phyloP scores from a whole-genome alignment of 2,888 invertebrate genomes.

The Philaethria dido region DNA sequence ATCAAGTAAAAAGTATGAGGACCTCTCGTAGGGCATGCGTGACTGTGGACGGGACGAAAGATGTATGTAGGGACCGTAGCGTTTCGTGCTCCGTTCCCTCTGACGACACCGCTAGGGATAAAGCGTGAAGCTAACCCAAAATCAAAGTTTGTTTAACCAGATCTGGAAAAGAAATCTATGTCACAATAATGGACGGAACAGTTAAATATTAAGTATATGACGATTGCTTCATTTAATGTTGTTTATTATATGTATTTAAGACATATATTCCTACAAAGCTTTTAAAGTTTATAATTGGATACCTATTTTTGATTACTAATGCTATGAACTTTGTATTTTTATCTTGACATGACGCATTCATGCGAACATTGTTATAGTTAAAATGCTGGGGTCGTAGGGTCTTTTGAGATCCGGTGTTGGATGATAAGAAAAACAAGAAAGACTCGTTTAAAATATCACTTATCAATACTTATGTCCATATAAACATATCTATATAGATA shows the following conservation, averaged over 20 bases:
- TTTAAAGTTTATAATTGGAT: not conserved
- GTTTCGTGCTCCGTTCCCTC: no score
- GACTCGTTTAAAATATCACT: constrained; percentile 21
- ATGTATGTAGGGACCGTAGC: no score
- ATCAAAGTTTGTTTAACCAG: no score
- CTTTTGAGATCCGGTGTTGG: constrained; percentile 32
- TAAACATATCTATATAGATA: constrained; percentile 13
- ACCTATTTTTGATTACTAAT: not conserved
- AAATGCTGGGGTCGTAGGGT: constrained; percentile 28
- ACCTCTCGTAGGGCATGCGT: no score
- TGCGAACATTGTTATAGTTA: constrained; percentile 25
- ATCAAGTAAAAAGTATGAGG: no score
- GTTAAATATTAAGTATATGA: no score
- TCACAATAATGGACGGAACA: no score
- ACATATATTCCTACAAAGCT: no score
- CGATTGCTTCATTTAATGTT: not conserved
- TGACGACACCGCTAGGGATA: no score
- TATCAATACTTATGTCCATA: not conserved
- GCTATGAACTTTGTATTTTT: constrained; percentile 17
- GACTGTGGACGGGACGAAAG: no score
- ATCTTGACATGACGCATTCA: constrained; percentile 33
- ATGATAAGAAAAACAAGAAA: constrained; percentile 37
- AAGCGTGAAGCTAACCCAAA: no score
- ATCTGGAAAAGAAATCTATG: no score
- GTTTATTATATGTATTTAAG: not conserved